Evolutionary conservation across 2,888 invertebrate species (phyloP).

Genomic region (Taphrorychus bicolor): DNA sequence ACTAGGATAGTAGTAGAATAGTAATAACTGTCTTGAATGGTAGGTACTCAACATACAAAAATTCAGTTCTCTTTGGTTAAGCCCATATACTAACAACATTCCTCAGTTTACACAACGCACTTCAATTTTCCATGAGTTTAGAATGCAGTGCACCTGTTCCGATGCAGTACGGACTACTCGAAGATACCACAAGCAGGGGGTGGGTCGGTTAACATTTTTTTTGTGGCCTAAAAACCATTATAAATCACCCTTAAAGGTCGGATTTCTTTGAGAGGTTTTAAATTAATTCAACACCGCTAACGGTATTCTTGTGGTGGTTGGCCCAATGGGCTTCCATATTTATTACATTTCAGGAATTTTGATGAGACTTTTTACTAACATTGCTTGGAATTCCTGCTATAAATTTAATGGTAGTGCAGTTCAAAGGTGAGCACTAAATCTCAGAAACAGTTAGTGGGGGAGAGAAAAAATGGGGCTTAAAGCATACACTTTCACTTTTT

Average conservation of each 20-base stretch:
- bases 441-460: no score
- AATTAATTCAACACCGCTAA: conserved; percentile 17
- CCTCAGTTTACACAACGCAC: no score
- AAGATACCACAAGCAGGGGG: neutral
- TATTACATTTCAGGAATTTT: neutral
- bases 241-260: conserved; percentile 16
- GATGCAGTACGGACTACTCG: neutral
- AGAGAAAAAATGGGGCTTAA: no score
- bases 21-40: no score
- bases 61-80: no score
- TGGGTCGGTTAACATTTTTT: neutral
- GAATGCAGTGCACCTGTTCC: neutral
- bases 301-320: conserved; percentile 17
- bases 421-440: no score
- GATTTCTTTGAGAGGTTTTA: conserved; percentile 16
- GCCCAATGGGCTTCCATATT: neutral
- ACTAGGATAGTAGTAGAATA: no score
- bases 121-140: neutral
- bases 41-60: no score
- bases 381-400: no score
- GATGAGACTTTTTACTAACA: neutral
- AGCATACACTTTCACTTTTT: no score
- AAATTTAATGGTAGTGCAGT: no score
- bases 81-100: no score
- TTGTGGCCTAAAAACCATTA: neutral